Conservation (phyloP, 1,140 invertebrate genomes). For the Neodiprion lecontei region DNA sequence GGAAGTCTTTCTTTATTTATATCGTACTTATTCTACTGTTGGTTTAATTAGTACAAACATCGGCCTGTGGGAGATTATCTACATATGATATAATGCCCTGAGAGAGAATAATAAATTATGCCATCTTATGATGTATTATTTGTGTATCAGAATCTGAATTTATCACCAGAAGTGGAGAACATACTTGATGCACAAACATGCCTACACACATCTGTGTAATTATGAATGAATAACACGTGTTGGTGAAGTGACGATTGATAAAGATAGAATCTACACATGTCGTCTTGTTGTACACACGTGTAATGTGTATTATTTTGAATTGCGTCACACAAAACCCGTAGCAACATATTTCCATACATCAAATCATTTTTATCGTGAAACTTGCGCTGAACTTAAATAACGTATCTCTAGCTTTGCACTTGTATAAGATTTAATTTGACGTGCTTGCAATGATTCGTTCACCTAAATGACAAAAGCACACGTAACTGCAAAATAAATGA, state of each 20-base stretch:
- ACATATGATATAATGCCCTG: no score
- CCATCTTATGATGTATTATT: background rate
- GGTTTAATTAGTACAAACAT: no score
- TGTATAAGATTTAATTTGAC: no score
- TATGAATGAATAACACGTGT: conserved; percentile 5
- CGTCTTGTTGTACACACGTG: conserved; percentile 1
- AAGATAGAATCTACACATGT: background rate
- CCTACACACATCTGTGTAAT: background rate
- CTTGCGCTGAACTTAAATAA: no score
- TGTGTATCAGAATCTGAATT: conserved; percentile 6
- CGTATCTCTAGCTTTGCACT: no score
- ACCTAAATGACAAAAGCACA: no score
- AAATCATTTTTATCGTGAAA: no score
- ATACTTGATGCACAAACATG: background rate
- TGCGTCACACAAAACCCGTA: background rate
- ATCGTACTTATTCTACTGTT: background rate
- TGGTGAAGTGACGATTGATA: background rate
- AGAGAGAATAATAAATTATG: no score
- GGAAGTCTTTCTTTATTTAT: background rate
- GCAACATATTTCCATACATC: background rate
- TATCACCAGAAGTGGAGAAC: conserved; percentile 1
- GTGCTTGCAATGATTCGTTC: no score
- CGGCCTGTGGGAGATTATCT: no score
- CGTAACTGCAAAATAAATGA: no score
- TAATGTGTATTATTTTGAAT: conserved; percentile 1